Conservation (phyloP, 30 jellyfish, hydroid and myxozoan genomes). For the Morbakka virulenta region DNA sequence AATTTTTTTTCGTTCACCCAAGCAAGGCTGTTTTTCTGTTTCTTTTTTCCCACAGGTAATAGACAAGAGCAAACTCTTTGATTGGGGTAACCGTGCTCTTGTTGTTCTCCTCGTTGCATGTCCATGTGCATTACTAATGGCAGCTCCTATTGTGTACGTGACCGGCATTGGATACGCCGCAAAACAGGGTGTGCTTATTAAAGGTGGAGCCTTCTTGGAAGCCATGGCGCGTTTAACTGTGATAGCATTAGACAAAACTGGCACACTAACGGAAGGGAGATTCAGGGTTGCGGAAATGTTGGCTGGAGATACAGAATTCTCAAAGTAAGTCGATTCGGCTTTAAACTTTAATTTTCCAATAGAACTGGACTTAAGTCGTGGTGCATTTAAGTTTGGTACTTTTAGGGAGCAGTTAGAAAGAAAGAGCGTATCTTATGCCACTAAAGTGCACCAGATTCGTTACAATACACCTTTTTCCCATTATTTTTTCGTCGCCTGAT, state of each 20-base stretch:
- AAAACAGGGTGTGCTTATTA: slow-evolving; percentile 64
- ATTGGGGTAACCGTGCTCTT: slow-evolving; percentile 88
- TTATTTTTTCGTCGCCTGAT: too few relatives aligned
- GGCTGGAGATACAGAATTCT: slow-evolving; percentile 3
- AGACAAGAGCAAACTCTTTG: neutral
- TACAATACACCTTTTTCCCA: too few relatives aligned
- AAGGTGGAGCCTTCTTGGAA: slow-evolving; percentile 80
- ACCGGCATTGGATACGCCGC: slow-evolving; percentile 90
- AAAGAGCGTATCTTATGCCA: too few relatives aligned
- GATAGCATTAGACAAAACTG: slow-evolving; percentile 89
- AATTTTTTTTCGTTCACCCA: neutral
- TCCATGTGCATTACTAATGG: slow-evolving; percentile 92
- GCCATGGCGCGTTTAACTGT: slow-evolving; percentile 53
- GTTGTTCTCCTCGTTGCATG: slow-evolving; percentile 77
- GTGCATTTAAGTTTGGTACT: too few relatives aligned
- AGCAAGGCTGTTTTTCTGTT: too few relatives aligned
- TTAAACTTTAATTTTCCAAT: neutral
- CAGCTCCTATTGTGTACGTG: slow-evolving; percentile 80
- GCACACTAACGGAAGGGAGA: slow-evolving; percentile 93
- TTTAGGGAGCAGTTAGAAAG: too few relatives aligned
- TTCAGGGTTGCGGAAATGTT: slow-evolving; percentile 61
- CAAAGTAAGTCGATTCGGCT: slow-evolving; percentile 15
- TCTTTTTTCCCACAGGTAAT: neutral
- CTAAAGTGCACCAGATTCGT: too few relatives aligned
- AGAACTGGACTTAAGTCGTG: too few relatives aligned